Conservation (phyloP, 2,888 invertebrate species). For the Thysanoteuthis rhombus region DNA sequence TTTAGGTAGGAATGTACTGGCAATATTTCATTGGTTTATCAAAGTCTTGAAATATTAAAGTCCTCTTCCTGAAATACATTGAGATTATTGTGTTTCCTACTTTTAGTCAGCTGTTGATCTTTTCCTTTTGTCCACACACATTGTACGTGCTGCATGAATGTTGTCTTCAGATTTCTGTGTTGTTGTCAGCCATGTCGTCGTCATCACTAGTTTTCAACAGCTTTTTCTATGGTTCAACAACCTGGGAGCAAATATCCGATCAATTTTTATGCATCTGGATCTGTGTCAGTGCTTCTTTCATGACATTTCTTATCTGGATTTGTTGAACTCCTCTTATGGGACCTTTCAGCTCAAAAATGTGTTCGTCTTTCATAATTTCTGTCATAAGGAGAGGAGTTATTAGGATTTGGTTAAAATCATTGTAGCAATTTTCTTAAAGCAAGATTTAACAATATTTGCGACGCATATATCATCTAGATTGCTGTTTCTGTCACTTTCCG, state of each 20-base stretch:
- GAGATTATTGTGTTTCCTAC: background rate
- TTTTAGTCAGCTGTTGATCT: background rate
- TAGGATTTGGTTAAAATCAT: too few relatives aligned
- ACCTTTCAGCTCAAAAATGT: too few relatives aligned
- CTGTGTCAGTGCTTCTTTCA: too few relatives aligned
- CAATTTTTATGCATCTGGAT: background rate
- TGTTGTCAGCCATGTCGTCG: background rate
- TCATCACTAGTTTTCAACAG: background rate
- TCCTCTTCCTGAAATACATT: background rate
- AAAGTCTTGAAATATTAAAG: background rate
- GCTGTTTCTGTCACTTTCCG: too few relatives aligned
- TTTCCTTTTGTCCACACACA: background rate
- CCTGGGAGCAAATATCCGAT: background rate
- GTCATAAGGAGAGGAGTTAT: too few relatives aligned
- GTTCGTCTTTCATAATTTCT: too few relatives aligned
- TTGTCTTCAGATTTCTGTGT: background rate
- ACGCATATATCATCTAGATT: too few relatives aligned
- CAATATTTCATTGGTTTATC: background rate
- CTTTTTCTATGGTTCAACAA: too few relatives aligned
- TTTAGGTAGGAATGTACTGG: conserved; percentile 25
- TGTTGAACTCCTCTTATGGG: too few relatives aligned
- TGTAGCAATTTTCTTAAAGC: too few relatives aligned
- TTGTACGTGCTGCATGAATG: background rate
- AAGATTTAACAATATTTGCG: too few relatives aligned
- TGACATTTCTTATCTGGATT: too few relatives aligned